Evolutionary conservation across 1,140 invertebrate species (phyloP).

Genomic region (Diploscapter pachys): DNA sequence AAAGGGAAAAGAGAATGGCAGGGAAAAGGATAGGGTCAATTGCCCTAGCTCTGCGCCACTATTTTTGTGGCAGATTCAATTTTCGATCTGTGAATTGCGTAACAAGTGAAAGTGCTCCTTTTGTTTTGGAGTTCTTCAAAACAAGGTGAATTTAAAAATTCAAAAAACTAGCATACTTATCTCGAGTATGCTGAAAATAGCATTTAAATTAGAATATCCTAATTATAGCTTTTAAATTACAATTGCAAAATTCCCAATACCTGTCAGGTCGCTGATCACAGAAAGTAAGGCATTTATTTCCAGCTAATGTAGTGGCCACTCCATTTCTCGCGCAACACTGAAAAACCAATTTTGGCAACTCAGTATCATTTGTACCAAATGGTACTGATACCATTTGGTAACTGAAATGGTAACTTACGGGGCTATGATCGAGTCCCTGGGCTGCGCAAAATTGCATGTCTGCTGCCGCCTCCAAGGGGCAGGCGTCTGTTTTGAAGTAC

Average conservation of each 20-base stretch:
- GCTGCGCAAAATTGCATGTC: conserved; percentile 39
- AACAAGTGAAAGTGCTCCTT: too few relatives aligned
- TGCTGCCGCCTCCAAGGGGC: conserved; percentile 31
- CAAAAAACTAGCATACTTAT: too few relatives aligned
- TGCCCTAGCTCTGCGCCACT: too few relatives aligned
- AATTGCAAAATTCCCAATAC: background rate
- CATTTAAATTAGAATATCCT: too few relatives aligned
- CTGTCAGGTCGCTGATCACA: conserved; percentile 41
- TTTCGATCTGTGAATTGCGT: too few relatives aligned
- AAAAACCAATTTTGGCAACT: background rate
- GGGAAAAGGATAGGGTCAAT: background rate
- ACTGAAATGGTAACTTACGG: too few relatives aligned
- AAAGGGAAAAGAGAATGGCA: background rate
- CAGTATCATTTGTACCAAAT: background rate
- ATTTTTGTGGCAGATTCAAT: too few relatives aligned
- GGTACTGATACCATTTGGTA: too few relatives aligned
- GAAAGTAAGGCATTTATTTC: conserved; percentile 38
- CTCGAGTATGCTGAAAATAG: too few relatives aligned
- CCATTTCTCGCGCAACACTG: conserved; percentile 37
- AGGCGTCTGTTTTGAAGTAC: conserved; percentile 34
- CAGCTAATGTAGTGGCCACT: conserved; percentile 39
- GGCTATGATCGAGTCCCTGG: conserved; percentile 26
- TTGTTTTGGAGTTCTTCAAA: too few relatives aligned
- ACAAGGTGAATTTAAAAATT: too few relatives aligned
- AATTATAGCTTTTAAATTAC: too few relatives aligned